Percentiles rank a stretch among this genome's conserved stretches.
Evolutionary conservation across 2,113 vertebrate genomes (phyloP).

Genomic region (Cyprinodon brontotheroides): DNA sequence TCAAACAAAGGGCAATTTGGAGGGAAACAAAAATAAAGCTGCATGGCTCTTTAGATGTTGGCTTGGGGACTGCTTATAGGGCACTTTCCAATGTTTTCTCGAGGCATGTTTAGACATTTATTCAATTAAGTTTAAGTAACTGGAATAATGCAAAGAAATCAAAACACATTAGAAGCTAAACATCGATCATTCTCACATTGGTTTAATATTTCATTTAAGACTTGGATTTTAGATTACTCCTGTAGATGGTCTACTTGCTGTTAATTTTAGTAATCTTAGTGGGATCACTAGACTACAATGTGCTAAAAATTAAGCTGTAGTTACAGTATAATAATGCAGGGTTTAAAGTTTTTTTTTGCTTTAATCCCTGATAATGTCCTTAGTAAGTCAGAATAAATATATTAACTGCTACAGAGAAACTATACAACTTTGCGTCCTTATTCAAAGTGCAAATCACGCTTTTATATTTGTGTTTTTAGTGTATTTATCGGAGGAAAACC

Average conservation of each 20-base stretch:
- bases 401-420: constrained; percentile 7
- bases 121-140: neutral
- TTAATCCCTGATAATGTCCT: neutral
- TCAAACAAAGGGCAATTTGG: constrained; percentile 37
- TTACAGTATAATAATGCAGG: neutral
- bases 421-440: neutral
- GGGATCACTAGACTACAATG: constrained; percentile 14
- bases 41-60: constrained; percentile 22
- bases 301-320: neutral
- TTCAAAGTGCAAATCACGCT: neutral
- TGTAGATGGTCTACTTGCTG: neutral
- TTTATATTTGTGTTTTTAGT: constrained; percentile 25
- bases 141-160: neutral
- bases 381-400: neutral
- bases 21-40: constrained; percentile 32
- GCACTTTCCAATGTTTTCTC: neutral
- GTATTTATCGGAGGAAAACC: constrained; percentile 43
- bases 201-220: neutral
- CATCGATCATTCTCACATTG: neutral
- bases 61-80: constrained; percentile 8
- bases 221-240: neutral
- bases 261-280: neutral
- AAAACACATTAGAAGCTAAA: neutral
- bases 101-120: neutral
- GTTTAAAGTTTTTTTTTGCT: too few relatives aligned